phyloP scores from a whole-genome alignment of 2,888 invertebrate species.

The Ophraella communa region DNA sequence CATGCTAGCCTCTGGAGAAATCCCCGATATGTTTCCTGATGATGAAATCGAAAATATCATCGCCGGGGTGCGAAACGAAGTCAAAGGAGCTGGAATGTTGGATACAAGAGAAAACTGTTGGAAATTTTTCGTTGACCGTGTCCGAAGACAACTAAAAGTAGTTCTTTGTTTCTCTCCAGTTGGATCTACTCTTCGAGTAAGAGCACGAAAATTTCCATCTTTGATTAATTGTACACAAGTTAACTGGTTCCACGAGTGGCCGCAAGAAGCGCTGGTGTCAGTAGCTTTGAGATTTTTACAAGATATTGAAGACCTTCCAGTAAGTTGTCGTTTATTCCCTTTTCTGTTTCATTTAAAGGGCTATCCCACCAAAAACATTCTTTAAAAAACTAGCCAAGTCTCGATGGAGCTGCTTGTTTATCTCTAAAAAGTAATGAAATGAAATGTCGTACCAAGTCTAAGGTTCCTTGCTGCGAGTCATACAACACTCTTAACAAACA shows the following conservation, averaged over 20 bases:
- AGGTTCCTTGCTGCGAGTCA: too few relatives aligned
- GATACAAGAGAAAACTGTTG: constrained; percentile 96
- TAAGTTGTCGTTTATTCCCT: constrained; percentile 54
- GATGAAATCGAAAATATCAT: constrained; percentile 96
- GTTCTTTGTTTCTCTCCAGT: constrained; percentile 98
- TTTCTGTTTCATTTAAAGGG: not conserved
- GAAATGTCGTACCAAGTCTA: too few relatives aligned
- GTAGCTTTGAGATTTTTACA: constrained; percentile 89
- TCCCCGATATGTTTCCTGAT: constrained; percentile 93
- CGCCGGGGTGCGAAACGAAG: constrained; percentile 81
- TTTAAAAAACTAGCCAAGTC: too few relatives aligned
- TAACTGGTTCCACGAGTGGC: constrained; percentile 99
- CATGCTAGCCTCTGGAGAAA: constrained; percentile 93
- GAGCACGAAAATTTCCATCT: constrained; percentile 95
- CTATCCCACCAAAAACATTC: too few relatives aligned
- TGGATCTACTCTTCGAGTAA: constrained; percentile 88
- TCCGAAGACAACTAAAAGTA: constrained; percentile 86
- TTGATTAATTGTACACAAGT: constrained; percentile 94
- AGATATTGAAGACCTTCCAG: constrained; percentile 79
- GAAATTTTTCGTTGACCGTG: constrained; percentile 97
- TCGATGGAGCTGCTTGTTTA: too few relatives aligned
- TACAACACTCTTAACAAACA: too few relatives aligned
- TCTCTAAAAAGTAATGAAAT: not conserved
- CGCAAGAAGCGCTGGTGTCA: constrained; percentile 93
- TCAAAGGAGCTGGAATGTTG: constrained; percentile 85